These are phyloP conservation scores for Entomobrya proxima DNA, from an alignment of 2,888 invertebrate genomes.

Conservation along the genomic window DNA sequence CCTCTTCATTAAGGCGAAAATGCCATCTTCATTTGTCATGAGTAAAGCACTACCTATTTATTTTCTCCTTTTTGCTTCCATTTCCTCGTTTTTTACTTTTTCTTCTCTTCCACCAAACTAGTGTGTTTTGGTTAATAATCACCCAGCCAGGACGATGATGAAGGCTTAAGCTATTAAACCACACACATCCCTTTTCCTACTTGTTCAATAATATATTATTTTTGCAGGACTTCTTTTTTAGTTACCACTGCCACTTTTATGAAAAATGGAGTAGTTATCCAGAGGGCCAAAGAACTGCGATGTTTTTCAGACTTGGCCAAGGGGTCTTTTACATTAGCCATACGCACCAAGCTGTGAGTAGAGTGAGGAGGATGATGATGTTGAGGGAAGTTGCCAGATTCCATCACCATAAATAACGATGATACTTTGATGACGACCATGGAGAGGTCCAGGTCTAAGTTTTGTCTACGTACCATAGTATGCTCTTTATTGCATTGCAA, in stretches of 20 bases:
- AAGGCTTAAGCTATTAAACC: constrained; percentile 3
- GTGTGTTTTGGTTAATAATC: constrained; percentile 44
- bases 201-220: no score
- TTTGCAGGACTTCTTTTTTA: not conserved
- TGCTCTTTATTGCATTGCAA: not conserved
- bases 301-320: constrained; percentile 16
- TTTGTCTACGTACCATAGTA: not conserved
- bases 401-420: constrained; percentile 51
- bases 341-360: not conserved
- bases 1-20: constrained; percentile 55
- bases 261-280: constrained; percentile 15
- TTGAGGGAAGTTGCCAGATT: constrained; percentile 50
- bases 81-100: not conserved
- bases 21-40: constrained; percentile 61
- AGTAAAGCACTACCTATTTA: constrained; percentile 3
- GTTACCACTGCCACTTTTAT: not conserved
- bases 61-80: constrained; percentile 3
- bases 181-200: no score
- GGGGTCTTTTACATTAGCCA: not conserved
- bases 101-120: not conserved
- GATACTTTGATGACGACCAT: constrained; percentile 12
- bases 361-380: not conserved
- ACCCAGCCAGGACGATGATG: not conserved
- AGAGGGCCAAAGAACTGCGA: not conserved
- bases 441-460: no score